Evolutionary conservation across 2,888 invertebrate species (phyloP), one percentile per base, ranked within the genome.

Genomic region (Nymphalis urticae): DNA sequence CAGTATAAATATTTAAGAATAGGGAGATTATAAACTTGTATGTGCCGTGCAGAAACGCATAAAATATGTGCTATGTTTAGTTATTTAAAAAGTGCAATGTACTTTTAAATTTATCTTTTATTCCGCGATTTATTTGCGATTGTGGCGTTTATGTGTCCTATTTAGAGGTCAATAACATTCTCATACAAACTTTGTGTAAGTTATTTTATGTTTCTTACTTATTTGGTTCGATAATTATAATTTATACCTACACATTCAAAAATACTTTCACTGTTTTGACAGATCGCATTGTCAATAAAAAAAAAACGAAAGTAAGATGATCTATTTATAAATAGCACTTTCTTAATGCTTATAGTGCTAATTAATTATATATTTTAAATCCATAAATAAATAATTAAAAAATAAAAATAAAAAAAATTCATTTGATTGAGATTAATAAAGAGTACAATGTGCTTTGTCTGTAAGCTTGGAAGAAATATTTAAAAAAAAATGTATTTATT

Each of bases 151-250:
- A 76, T 72, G 78, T 81, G 87, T 68, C 81, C 85, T 84, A 81
- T 82, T 77, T 87, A 84, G 74, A 83, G 87, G 84, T 88, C 85
- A 83, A 82, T 81, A 82, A 78, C 85, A 72, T 79, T 71, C 67
- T 63, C 69, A 68, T 71, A 70, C 67, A 68, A 67, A 70, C 32
- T 50, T 63, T 42, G 36, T 69, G 80, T 83, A 72, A 82, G 82
- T 81, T 72, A 48, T 21, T 17, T 66, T 56, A 56, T 24, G 66
- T 62, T 42, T 42, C 42, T 4, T 58, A 58, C 19, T 58, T 58
- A 42, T 4, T 19, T 9, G n/a, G 13, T 19, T 19, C 0, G 5
- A 42, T 10, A 58, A 58, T 42, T 58, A 10, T 9, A 56, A 17
- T 56, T 32, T 17, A 24, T 27, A 13, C 7, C 50, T n/a, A 42